A percentile compares a stretch with the other conserved stretches of the same genome.
Evolutionary conservation across 2,888 invertebrate species (phyloP).

Genomic region (Yponomeuta plumbellus): DNA sequence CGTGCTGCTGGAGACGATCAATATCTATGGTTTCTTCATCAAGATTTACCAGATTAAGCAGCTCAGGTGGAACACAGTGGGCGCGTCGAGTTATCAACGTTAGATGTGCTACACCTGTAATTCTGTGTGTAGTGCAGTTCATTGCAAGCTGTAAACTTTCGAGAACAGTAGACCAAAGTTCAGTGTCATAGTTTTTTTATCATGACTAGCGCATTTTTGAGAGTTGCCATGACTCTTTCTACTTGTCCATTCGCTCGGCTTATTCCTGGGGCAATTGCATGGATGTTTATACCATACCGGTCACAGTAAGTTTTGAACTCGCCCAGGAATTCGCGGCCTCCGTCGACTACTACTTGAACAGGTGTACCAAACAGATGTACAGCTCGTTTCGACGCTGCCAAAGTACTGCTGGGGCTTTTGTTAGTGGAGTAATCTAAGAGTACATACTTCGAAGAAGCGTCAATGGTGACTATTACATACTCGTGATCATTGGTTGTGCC

Average conservation of each 20-base stretch:
- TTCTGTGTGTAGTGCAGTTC: slow-evolving; percentile 26
- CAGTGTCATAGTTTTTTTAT: slow-evolving; percentile 27
- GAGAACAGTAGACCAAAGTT: slow-evolving; percentile 26
- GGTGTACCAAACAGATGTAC: slow-evolving; percentile 25
- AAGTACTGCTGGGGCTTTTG: slow-evolving; percentile 15
- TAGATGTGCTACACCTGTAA: slow-evolving; percentile 26
- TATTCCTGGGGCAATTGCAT: slow-evolving; percentile 25
- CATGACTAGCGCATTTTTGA: slow-evolving; percentile 24
- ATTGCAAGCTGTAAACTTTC: slow-evolving; percentile 26
- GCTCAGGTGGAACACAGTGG: slow-evolving; percentile 26
- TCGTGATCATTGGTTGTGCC: slow-evolving; percentile 23
- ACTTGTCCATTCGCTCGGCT: slow-evolving; percentile 29
- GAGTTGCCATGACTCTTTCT: slow-evolving; percentile 22
- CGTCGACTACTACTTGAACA: slow-evolving; percentile 25
- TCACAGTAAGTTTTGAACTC: slow-evolving; percentile 26
- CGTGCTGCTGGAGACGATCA: slow-evolving; percentile 22
- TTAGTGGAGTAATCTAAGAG: neutral
- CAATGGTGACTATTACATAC: slow-evolving; percentile 27
- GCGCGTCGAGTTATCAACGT: slow-evolving; percentile 24
- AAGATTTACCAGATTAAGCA: slow-evolving; percentile 23
- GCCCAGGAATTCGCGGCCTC: slow-evolving; percentile 25
- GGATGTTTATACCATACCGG: slow-evolving; percentile 22
- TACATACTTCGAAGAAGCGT: slow-evolving; percentile 23
- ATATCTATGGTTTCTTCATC: slow-evolving; percentile 23
- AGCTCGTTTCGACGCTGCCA: slow-evolving; percentile 22